Conservation (phyloP, 2,797 vertebrate genomes). For the Myoxocephalus aenaeus region DNA sequence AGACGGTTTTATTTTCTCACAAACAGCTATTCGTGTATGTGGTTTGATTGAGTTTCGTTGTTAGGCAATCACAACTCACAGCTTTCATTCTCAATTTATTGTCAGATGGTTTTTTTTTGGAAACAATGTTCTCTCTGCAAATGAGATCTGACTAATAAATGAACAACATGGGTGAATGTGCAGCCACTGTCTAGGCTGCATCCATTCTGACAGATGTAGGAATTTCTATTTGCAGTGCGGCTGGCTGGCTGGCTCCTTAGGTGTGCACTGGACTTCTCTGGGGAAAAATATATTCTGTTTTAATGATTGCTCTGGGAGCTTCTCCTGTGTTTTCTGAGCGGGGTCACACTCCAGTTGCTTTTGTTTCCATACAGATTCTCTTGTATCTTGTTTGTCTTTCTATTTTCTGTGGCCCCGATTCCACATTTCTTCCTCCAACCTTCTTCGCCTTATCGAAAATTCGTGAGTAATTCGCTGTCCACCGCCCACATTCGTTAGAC, state of each 20-base stretch:
- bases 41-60: background rate
- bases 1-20: background rate
- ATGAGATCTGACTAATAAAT: background rate
- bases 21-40: background rate
- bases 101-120: background rate
- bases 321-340: conserved; percentile 17
- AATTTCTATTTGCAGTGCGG: background rate
- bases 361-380: conserved; percentile 10
- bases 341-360: conserved; percentile 44
- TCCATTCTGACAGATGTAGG: background rate
- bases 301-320: conserved; percentile 34
- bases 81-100: background rate
- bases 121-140: background rate
- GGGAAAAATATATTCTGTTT: conserved; percentile 37
- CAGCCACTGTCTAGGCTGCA: background rate
- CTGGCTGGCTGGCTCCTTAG: background rate
- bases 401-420: background rate
- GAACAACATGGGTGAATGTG: background rate
- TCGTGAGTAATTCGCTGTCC: conserved; percentile 14
- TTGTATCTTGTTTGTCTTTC: conserved; percentile 15
- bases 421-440: background rate
- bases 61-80: background rate
- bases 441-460: conserved; percentile 3
- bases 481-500: background rate
- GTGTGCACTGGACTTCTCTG: conserved; percentile 4